Conservation (phyloP, 1,140 invertebrate species). For the Zaprionus nigranus region DNA sequence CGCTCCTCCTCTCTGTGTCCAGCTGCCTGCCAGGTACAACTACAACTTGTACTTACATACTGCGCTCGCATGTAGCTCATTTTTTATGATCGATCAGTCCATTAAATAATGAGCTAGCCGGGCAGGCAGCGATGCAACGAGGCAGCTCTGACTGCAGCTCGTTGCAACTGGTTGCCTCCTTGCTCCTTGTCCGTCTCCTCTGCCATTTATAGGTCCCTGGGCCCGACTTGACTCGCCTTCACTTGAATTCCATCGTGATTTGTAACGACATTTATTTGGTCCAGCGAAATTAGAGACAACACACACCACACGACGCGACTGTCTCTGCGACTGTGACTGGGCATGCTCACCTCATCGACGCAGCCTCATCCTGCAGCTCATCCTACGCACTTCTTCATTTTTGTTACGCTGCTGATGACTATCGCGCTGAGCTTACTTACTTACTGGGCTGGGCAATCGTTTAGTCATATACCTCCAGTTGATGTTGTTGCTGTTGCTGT, state of each 20-base stretch:
- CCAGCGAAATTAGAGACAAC: constrained; percentile 75
- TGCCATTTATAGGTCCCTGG: constrained; percentile 79
- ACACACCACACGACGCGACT: constrained; percentile 13
- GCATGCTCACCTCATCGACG: constrained; percentile 36
- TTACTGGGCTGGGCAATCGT: constrained; percentile 51
- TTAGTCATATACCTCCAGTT: constrained; percentile 48
- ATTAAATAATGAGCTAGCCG: constrained; percentile 78
- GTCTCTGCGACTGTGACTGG: constrained; percentile 21
- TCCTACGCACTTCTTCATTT: constrained; percentile 63
- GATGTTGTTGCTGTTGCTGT: constrained; percentile 17
- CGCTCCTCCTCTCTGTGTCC: constrained; percentile 48
- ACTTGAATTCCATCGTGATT: constrained; percentile 81
- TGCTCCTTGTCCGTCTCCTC: constrained; percentile 21
- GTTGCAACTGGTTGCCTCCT: constrained; percentile 33
- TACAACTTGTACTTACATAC: constrained; percentile 72
- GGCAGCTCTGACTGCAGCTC: constrained; percentile 9
- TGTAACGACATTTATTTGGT: constrained; percentile 83
- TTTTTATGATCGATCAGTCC: constrained; percentile 83
- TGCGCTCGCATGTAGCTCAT: constrained; percentile 75
- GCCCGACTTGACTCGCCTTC: constrained; percentile 62
- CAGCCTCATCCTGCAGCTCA: constrained; percentile 20
- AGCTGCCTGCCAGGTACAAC: constrained; percentile 24
- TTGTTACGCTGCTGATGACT: constrained; percentile 57
- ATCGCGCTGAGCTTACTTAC: constrained; percentile 41
- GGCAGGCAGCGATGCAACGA: constrained; percentile 23